Conservation (phyloP, 2,797 vertebrate genomes). For the Hyperoplus lanceolatus region DNA sequence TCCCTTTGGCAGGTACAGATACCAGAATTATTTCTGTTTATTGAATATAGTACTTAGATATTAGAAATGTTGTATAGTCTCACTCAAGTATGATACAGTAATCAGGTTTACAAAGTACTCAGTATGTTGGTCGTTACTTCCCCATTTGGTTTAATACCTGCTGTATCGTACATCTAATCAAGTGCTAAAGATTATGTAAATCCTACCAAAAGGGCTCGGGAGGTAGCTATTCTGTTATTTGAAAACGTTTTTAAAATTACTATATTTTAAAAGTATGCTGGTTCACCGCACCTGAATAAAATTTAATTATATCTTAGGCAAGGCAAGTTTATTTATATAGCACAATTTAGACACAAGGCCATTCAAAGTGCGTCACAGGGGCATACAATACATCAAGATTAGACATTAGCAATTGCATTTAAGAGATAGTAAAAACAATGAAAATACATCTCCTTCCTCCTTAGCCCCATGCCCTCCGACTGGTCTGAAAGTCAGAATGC, state of each 20-base stretch:
- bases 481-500: constrained; percentile 58
- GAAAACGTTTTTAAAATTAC: background rate
- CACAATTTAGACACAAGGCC: too few species aligned
- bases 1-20: too few species aligned
- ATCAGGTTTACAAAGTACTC: background rate
- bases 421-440: background rate
- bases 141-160: background rate
- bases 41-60: background rate
- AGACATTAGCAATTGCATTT: too few species aligned
- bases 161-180: background rate
- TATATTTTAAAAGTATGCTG: background rate
- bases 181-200: background rate
- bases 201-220: background rate
- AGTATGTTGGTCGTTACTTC: background rate
- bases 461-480: constrained; percentile 76
- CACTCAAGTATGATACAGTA: background rate
- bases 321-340: too few species aligned
- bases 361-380: too few species aligned
- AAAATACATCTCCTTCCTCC: constrained; percentile 12
- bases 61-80: background rate
- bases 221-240: background rate
- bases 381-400: too few species aligned
- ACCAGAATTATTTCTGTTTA: background rate
- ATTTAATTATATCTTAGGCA: too few species aligned
- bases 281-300: background rate